These are phyloP conservation scores for Athetis lepigone DNA, from an alignment of 2,888 invertebrate species.

Conservation along the genomic window DNA sequence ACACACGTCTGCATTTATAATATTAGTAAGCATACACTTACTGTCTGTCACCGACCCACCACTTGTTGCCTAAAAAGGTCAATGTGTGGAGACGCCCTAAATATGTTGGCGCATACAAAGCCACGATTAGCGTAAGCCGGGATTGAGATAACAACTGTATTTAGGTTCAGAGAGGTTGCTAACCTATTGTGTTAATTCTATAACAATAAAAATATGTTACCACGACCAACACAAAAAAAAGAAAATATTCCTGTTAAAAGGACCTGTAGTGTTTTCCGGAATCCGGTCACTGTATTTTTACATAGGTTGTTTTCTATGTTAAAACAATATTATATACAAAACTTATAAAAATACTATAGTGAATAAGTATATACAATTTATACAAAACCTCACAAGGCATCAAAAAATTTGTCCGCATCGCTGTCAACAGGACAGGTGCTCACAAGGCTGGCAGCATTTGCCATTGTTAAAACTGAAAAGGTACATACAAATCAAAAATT, in stretches of 20 bases:
- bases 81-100: constrained; percentile 18
- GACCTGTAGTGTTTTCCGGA: background rate
- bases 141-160: constrained; percentile 38
- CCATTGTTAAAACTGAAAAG: too few relatives aligned
- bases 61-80: constrained; percentile 41
- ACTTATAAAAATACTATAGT: too few relatives aligned
- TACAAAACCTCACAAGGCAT: too few relatives aligned
- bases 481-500: too few relatives aligned
- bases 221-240: background rate
- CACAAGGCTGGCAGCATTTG: too few relatives aligned
- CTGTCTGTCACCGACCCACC: constrained; percentile 13
- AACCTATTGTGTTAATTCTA: constrained; percentile 7
- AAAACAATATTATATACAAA: too few relatives aligned
- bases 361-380: too few relatives aligned
- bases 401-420: too few relatives aligned
- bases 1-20: too few relatives aligned
- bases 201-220: constrained; percentile 10
- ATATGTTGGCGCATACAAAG: constrained; percentile 19
- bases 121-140: constrained; percentile 40
- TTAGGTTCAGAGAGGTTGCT: constrained; percentile 26
- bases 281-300: background rate
- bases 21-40: constrained; percentile 2
- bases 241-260: background rate
- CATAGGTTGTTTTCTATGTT: background rate
- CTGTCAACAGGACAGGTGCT: too few relatives aligned